phyloP scores from a whole-genome alignment of 2,797 vertebrate species.

The Etheostoma nigrum region DNA sequence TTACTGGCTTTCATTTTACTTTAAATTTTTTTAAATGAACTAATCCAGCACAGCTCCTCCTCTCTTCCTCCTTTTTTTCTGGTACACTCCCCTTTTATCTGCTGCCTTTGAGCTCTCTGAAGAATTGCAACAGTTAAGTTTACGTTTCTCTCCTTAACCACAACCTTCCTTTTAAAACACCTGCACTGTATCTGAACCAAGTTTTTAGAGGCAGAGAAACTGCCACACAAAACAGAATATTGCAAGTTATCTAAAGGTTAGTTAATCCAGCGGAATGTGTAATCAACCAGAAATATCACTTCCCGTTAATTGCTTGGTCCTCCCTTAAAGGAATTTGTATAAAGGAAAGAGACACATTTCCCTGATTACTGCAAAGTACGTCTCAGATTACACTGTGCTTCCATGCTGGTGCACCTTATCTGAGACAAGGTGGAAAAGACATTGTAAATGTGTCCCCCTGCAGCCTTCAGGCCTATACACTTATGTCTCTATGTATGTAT shows the following conservation, averaged over 20 bases:
- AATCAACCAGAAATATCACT: constrained; percentile 64
- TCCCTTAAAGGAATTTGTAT: constrained; percentile 57
- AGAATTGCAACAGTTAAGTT: constrained; percentile 3
- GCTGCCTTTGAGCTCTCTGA: constrained; percentile 6
- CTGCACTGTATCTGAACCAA: not conserved
- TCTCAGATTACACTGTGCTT: constrained; percentile 52
- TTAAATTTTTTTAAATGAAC: constrained; percentile 12
- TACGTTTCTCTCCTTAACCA: not conserved
- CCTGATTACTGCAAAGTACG: constrained; percentile 57
- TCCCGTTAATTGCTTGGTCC: constrained; percentile 63
- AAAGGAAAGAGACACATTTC: constrained; percentile 32
- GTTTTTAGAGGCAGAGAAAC: constrained; percentile 26
- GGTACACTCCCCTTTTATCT: constrained; percentile 10
- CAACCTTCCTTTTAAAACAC: constrained; percentile 7
- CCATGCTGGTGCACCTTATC: constrained; percentile 33
- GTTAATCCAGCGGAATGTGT: constrained; percentile 59
- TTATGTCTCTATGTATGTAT: not conserved
- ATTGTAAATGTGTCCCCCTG: constrained; percentile 5
- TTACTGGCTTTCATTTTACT: constrained; percentile 34
- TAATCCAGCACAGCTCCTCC: constrained; percentile 13
- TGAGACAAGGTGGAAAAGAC: constrained; percentile 32
- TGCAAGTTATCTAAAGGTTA: constrained; percentile 47
- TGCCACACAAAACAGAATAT: not conserved
- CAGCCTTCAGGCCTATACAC: not conserved
- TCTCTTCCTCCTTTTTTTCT: not conserved